Evolutionary conservation across 2,797 vertebrate species (phyloP), one percentile per base, ranked within the genome.

Genomic region (Choloepus didactylus): DNA sequence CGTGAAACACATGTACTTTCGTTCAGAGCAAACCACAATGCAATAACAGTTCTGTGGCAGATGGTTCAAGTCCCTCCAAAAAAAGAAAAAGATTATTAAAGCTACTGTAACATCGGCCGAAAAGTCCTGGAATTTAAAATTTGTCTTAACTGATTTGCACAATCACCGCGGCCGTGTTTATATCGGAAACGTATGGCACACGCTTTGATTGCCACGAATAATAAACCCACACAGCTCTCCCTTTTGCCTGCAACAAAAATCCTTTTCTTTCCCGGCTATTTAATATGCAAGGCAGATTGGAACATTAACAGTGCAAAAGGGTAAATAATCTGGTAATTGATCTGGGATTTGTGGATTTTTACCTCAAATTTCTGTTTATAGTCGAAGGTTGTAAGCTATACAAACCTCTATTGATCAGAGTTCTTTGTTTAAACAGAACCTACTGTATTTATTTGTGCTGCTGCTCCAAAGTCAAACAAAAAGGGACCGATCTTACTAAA

Each of bases 361-460:
- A 98, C 98, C 97, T 98, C 96, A 94, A 97, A 97, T 98, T 98
- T 98, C 97, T 98, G 98, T 98, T 98, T 98, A 98, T 96, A 97
- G 97, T 96, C 97, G 98, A 98, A 98, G 98, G 98, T 98, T 97
- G 25, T 97, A 98, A 98, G 98, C 98, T 98, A 98, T 97, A 98
- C 98, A 98, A 98, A 98, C 98, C 98, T 96, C 98, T 98, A 98
- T 98, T 98, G 98, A 98, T 98, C 98, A 98, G 97, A 97, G 97
- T 96, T 97, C 95, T 98, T 98, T 98, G 98, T 98, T 98, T 98
- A 98, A 98, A 98, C 95, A 98, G 97, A 98, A 98, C 98, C 98
- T 98, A 98, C 98, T 98, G 98, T 98, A 98, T 98, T 98, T 98
- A 98, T 98, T 98, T 98, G 98, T 97, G 97, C 96, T 97, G 95